phyloP scores from a whole-genome alignment of 1,140 invertebrate genomes.

The Aphidius ervi region DNA sequence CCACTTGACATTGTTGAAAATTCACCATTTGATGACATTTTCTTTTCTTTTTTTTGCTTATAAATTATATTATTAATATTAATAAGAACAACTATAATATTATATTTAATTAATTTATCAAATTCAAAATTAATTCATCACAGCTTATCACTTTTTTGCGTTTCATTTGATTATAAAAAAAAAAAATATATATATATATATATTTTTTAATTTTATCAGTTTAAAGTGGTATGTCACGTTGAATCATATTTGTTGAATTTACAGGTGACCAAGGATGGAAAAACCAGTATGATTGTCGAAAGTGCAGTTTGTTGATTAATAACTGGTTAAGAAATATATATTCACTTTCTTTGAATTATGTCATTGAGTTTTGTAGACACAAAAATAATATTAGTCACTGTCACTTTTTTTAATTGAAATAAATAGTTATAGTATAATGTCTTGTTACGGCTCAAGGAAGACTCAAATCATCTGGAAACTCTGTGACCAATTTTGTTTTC shows the following conservation, averaged over 20 bases:
- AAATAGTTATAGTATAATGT: neutral
- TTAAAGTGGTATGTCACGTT: too few relatives aligned
- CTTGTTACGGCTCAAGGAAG: conserved; percentile 8
- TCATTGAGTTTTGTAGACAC: conserved; percentile 21
- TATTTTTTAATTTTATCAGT: neutral
- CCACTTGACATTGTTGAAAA: conserved; percentile 51
- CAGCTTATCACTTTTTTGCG: neutral
- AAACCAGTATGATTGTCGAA: neutral
- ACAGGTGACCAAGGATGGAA: neutral
- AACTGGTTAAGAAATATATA: conserved; percentile 26
- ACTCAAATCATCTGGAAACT: conserved; percentile 14
- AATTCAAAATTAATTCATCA: conserved; percentile 9
- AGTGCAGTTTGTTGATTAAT: conserved; percentile 24
- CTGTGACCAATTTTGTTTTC: conserved; percentile 1
- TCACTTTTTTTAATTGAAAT: conserved; percentile 11
- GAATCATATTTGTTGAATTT: too few relatives aligned
- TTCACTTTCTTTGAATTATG: conserved; percentile 33
- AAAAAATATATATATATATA: neutral
- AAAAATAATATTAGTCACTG: conserved; percentile 7
- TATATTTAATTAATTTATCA: neutral
- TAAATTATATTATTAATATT: too few relatives aligned
- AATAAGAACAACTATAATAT: too few relatives aligned
- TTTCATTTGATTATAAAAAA: too few relatives aligned
- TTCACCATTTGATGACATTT: conserved; percentile 50
- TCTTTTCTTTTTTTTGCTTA: conserved; percentile 10